Evolutionary conservation across 2,797 vertebrate genomes (phyloP).

Genomic region (Coranthus polyacanthus): DNA sequence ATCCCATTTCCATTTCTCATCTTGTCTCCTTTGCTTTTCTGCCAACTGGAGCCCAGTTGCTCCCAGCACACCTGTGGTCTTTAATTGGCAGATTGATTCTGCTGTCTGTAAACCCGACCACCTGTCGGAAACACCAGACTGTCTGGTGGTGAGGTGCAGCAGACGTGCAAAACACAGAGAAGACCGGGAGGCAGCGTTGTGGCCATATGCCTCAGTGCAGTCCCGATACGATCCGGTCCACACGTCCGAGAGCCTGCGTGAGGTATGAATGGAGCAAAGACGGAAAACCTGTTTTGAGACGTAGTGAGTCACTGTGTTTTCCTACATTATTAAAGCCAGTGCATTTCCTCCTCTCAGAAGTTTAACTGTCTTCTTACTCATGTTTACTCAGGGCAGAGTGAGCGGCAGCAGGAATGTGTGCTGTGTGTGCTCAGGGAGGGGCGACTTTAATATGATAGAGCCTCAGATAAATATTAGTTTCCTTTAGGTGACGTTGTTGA

Average conservation of each 20-base stretch:
- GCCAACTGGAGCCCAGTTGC: conserved; percentile 39
- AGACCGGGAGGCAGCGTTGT: conserved; percentile 13
- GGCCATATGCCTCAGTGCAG: conserved; percentile 20
- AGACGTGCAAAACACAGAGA: conserved; percentile 35
- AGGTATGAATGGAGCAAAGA: conserved; percentile 24
- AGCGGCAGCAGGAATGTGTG: conserved; percentile 53
- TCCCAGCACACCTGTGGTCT: conserved; percentile 50
- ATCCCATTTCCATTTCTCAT: conserved; percentile 26
- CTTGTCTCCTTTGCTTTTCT: conserved; percentile 30
- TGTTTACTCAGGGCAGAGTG: conserved; percentile 76
- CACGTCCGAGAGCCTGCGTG: conserved; percentile 7
- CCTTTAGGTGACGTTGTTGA: conserved; percentile 34
- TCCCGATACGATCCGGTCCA: conserved; percentile 18
- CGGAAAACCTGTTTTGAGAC: conserved; percentile 24
- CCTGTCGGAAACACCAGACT: conserved; percentile 52
- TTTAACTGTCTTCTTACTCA: conserved; percentile 48
- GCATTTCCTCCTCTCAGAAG: conserved; percentile 34
- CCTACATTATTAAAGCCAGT: conserved; percentile 34
- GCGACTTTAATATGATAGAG: background rate
- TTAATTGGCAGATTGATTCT: conserved; percentile 66
- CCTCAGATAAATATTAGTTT: conserved; percentile 59
- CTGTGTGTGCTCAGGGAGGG: conserved; percentile 80
- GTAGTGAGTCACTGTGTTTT: conserved; percentile 45
- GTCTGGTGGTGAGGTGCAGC: conserved; percentile 46
- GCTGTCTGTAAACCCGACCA: conserved; percentile 40